These are phyloP conservation scores for Sialia sialis DNA, from an alignment of 2,113 vertebrate genomes.

Conservation along the genomic window DNA sequence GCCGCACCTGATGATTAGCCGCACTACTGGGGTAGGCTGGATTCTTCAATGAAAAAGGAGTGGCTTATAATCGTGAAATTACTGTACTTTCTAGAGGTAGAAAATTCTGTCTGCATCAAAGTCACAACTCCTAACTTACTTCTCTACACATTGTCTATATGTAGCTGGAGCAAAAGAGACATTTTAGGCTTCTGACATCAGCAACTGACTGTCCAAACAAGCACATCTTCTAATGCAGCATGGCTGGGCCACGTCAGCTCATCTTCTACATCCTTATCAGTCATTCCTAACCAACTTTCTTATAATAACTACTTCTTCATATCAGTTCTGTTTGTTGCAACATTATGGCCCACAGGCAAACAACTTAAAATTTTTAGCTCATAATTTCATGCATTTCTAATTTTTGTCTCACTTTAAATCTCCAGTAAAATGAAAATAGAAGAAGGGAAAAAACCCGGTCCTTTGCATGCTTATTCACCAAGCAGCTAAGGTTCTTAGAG, in stretches of 20 bases:
- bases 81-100: neutral
- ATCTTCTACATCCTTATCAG: neutral
- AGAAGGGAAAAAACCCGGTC: neutral
- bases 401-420: constrained; percentile 68
- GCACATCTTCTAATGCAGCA: neutral
- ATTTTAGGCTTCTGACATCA: neutral
- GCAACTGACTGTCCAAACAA: neutral
- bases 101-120: neutral
- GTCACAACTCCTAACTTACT: neutral
- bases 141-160: neutral
- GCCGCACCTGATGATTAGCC: too few relatives aligned
- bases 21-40: too few relatives aligned
- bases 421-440: constrained; percentile 54
- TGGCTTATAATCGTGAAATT: too few relatives aligned
- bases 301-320: neutral
- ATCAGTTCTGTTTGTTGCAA: neutral
- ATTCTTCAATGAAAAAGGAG: too few relatives aligned
- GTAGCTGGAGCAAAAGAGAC: neutral
- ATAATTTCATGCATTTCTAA: constrained; percentile 65
- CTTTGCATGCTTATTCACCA: constrained; percentile 15
- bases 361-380: constrained; percentile 35
- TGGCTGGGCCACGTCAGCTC: fast-evolving
- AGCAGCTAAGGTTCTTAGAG: constrained; percentile 60
- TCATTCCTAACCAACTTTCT: neutral
- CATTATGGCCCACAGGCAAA: constrained; percentile 32